Base-by-base conservation (phyloP, 2,888 invertebrate genomes). In the Eupsilia transversa region DNA sequence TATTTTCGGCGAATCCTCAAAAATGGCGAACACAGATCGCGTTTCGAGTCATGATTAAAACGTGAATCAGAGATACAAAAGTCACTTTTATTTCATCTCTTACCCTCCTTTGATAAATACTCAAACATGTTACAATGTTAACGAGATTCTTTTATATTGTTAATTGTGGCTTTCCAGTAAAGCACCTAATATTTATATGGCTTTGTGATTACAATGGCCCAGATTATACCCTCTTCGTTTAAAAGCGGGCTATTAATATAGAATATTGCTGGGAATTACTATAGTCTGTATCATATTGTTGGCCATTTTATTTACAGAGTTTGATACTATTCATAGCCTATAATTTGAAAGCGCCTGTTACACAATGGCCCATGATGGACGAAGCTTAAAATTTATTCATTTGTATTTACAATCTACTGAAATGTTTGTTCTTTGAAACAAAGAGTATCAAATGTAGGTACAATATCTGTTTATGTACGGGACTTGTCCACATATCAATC, bases 121-220 rank as follows among this genome's bases (percentile, higher is more conserved):
- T 54, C 57, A 46, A 84, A 84, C 67, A 81, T 68, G 82, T 77
- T 54, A 70, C 41, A 70, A 68, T 73, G 71, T 82, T 82, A 82
- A 74, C 74, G 80, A 73, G 63, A 73, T 74, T 73, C 86, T 73
- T 84, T 84, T 83, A 80, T 86, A 64, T 74, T 72, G 74, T 83
- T 84, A 84, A 84, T 86, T 84, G 77, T 78, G 69, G 81, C 63
- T 73, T 66, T 72, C 27, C 41, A 63, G 81, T 74, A 69, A 84
- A 84, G 71, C 61, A 60, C 72, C 59, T 72, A 72, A 78, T 76
- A 86, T 78, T 86, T 84, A 80, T 80, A 83, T 83, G 76, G 80
- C 70, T 83, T 76, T 75, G 56, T 83, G 77, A 68, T 69, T 68
- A 74, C 83, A 80, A 80, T 80, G 74, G 71, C 49, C 12, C 59